Evolutionary conservation across 2,888 invertebrate species (phyloP).

Genomic region (Pelosia muscerda): DNA sequence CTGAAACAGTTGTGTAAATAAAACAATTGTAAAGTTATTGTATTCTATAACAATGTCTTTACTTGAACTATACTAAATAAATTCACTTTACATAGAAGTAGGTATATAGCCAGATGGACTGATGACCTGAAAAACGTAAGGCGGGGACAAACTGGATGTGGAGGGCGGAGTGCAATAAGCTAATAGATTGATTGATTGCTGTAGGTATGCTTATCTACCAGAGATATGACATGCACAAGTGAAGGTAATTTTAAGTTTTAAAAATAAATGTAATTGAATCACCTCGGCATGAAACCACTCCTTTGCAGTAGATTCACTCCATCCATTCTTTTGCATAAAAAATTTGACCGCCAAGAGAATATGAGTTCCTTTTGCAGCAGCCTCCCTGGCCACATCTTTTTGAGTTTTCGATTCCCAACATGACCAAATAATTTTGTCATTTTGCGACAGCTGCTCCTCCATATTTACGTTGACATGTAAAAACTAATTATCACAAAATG

Average conservation of each 20-base stretch:
- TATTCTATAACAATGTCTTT: neutral
- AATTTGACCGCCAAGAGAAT: constrained; percentile 87
- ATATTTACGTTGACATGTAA: constrained; percentile 26
- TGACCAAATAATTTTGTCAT: constrained; percentile 88
- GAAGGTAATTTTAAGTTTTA: too few species aligned
- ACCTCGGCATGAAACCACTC: constrained; percentile 88
- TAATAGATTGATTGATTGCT: too few species aligned
- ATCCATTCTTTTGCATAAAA: constrained; percentile 85
- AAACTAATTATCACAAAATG: constrained; percentile 27
- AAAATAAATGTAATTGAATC: constrained; percentile 37
- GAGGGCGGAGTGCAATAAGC: too few species aligned
- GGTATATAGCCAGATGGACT: neutral
- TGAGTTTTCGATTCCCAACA: constrained; percentile 89
- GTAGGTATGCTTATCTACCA: too few species aligned
- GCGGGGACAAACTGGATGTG: too few species aligned
- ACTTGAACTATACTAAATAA: neutral
- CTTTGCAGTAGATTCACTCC: constrained; percentile 82
- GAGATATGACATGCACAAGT: too few species aligned
- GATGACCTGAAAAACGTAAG: too few species aligned
- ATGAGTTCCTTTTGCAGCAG: constrained; percentile 89
- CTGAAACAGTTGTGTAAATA: constrained; percentile 63
- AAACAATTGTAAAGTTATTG: neutral
- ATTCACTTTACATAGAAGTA: neutral
- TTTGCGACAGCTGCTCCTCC: constrained; percentile 85
- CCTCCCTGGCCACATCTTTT: constrained; percentile 89